Conservation (phyloP, 2,113 vertebrate genomes). For the Trachemys scripta region DNA sequence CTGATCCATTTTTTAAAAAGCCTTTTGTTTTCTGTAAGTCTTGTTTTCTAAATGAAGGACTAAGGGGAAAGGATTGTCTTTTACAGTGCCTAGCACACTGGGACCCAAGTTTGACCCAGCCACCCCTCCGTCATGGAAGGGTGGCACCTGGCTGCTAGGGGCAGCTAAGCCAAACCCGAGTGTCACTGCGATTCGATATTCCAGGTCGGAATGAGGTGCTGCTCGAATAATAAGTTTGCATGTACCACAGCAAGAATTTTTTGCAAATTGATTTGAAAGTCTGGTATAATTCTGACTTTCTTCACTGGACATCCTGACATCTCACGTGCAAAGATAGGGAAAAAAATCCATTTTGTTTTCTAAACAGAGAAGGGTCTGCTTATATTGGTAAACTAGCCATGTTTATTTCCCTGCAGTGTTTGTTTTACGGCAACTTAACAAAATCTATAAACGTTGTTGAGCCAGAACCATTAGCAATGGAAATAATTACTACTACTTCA, state of each 20-base stretch:
- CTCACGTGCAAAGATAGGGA: not conserved
- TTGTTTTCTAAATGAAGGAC: not conserved
- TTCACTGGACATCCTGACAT: not conserved
- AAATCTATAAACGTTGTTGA: conserved; percentile 53
- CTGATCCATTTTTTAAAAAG: not conserved
- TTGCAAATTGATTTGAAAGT: not conserved
- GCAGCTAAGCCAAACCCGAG: not conserved
- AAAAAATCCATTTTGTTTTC: conserved; percentile 52
- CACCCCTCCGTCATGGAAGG: not conserved
- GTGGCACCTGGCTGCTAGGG: not conserved
- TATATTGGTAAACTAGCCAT: not conserved
- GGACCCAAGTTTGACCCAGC: too few species aligned
- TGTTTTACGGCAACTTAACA: conserved; percentile 50
- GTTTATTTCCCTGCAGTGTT: conserved; percentile 17
- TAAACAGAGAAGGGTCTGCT: conserved; percentile 37
- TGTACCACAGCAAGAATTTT: not conserved
- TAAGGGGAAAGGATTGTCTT: not conserved
- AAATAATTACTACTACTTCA: conserved; percentile 58
- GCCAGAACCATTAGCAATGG: conserved; percentile 59
- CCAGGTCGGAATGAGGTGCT: not conserved
- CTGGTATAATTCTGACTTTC: not conserved
- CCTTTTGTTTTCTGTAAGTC: not conserved
- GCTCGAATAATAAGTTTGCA: not conserved
- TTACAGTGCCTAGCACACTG: not conserved
- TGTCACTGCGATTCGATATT: not conserved